These are phyloP conservation scores for Orthonychiurus folsomi DNA, from an alignment of 2,888 invertebrate genomes.

Conservation along the genomic window DNA sequence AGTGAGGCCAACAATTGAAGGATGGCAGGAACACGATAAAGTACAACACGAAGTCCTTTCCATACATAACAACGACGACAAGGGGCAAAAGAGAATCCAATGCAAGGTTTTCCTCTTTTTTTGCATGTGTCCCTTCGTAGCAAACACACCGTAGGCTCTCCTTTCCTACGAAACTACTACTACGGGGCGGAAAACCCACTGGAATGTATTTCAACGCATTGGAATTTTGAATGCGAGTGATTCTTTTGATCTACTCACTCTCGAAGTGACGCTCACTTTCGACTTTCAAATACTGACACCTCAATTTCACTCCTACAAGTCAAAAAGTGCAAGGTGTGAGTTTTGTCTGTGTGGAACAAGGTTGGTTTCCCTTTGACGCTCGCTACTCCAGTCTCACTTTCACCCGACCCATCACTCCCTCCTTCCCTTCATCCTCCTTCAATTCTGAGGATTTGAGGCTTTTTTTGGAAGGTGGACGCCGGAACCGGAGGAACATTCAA, in stretches of 20 bases:
- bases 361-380: not conserved
- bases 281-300: not conserved
- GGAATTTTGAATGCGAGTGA: not conserved
- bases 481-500: conserved; percentile 6
- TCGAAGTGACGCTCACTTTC: not conserved
- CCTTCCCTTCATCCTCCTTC: not conserved
- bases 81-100: no score
- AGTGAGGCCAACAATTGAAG: not conserved
- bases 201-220: not conserved
- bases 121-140: no score
- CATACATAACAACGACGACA: no score
- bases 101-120: not conserved
- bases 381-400: not conserved
- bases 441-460: not conserved
- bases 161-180: no score
- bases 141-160: no score
- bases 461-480: not conserved
- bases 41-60: no score
- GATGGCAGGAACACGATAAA: not conserved
- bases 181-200: no score
- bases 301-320: not conserved
- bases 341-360: not conserved
- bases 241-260: conserved; percentile 1
- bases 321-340: conserved; percentile 1
- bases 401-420: not conserved